Conservation (phyloP, 2,113 vertebrate genomes). For the Chrysemys picta region DNA sequence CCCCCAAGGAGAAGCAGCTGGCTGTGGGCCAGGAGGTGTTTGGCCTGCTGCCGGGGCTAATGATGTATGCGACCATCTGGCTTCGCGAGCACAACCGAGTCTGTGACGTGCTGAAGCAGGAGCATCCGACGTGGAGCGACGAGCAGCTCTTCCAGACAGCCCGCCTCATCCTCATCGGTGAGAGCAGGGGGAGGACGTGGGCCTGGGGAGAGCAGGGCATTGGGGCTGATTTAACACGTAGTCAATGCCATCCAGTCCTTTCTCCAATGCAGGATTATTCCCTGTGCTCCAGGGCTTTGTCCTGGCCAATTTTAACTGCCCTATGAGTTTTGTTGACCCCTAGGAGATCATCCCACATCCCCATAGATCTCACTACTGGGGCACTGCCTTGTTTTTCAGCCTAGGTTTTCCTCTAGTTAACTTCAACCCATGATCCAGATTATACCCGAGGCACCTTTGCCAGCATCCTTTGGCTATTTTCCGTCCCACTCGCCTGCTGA, state of each 20-base stretch:
- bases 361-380: background rate
- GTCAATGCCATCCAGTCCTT: background rate
- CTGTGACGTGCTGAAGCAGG: conserved; percentile 89
- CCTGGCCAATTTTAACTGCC: background rate
- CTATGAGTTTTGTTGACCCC: background rate
- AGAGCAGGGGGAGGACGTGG: background rate
- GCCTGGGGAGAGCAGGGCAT: too few species aligned
- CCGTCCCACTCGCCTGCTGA: background rate
- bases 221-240: background rate
- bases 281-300: background rate
- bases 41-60: conserved; percentile 91
- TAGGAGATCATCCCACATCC: background rate
- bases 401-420: background rate
- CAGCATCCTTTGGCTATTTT: background rate
- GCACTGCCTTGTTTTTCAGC: background rate
- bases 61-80: conserved; percentile 91
- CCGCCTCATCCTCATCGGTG: conserved; percentile 94
- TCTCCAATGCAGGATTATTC: background rate
- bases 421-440: background rate
- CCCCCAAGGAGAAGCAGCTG: conserved; percentile 78
- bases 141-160: conserved; percentile 97
- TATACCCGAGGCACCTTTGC: rapidly evolving
- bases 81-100: conserved; percentile 94
- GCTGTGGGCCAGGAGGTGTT: conserved; percentile 92
- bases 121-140: conserved; percentile 92